These are phyloP conservation scores for Oriolus oriolus DNA, from an alignment of 2,113 vertebrate species.

Conservation along the genomic window DNA sequence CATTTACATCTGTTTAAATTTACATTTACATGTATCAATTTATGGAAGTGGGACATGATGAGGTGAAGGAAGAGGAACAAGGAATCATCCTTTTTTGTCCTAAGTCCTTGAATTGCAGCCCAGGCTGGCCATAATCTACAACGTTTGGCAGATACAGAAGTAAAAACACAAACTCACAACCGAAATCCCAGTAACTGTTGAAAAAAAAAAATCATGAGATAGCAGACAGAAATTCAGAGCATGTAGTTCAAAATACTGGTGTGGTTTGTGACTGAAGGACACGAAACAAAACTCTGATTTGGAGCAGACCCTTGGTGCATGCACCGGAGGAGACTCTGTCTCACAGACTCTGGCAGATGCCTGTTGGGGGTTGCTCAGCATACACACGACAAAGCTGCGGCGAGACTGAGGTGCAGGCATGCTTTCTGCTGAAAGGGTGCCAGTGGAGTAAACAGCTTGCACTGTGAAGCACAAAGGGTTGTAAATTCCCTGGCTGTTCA, in stretches of 20 bases:
- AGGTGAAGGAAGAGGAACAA: not conserved
- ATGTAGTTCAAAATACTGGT: rapidly evolving
- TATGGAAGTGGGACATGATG: not conserved
- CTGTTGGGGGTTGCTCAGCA: not conserved
- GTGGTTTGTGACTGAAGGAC: not conserved
- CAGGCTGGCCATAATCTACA: not conserved
- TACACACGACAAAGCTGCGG: rapidly evolving
- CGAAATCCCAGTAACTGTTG: not conserved
- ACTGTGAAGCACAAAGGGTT: not conserved
- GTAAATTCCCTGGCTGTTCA: not conserved
- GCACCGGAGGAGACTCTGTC: not conserved
- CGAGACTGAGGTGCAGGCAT: not conserved
- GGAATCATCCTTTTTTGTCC: not conserved
- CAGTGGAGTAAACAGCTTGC: not conserved
- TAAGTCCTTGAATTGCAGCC: not conserved
- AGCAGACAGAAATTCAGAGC: not conserved
- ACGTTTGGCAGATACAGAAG: not conserved
- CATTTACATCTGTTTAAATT: not conserved
- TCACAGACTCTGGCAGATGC: not conserved
- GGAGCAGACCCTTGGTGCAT: rapidly evolving
- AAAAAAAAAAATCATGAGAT: not conserved
- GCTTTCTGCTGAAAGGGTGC: not conserved
- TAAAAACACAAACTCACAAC: not conserved
- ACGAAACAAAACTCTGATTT: rapidly evolving
- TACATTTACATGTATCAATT: not conserved